Percentiles rank a stretch among this genome's conserved stretches.
These are phyloP conservation scores for Tadarida brasiliensis DNA, from an alignment of 2,797 vertebrate genomes.

Conservation along the genomic window DNA sequence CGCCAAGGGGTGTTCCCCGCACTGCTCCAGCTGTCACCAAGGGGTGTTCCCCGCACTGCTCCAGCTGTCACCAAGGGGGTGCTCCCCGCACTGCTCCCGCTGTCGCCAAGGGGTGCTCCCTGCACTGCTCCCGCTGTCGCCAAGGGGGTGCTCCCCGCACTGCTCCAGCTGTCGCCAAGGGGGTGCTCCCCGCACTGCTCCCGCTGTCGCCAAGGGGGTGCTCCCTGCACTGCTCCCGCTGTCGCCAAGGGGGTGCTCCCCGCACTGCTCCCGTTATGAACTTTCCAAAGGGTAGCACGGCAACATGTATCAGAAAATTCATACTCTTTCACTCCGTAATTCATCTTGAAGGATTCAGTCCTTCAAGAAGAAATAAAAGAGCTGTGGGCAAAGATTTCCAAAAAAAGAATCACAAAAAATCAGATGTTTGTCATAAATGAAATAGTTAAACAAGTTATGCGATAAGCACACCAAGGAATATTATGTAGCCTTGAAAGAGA, in stretches of 20 bases:
- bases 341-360: constrained; percentile 9
- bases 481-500: constrained; percentile 28
- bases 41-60: accelerated
- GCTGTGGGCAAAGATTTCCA: constrained; percentile 34
- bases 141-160: accelerated
- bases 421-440: background rate
- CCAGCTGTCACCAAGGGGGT: accelerated
- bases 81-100: accelerated
- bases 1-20: accelerated
- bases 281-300: background rate
- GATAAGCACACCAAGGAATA: background rate
- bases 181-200: accelerated
- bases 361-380: constrained; percentile 46
- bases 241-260: background rate
- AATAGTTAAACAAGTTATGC: constrained; percentile 17
- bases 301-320: background rate
- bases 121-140: accelerated
- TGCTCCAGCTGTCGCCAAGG: accelerated
- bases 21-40: accelerated
- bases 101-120: too few relatives aligned
- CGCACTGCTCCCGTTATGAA: accelerated
- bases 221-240: accelerated
- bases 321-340: background rate
- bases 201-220: accelerated
- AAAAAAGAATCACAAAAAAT: constrained; percentile 17